These are phyloP conservation scores for Vicugna pacos DNA, from an alignment of 2,113 vertebrate species.

Conservation along the genomic window DNA sequence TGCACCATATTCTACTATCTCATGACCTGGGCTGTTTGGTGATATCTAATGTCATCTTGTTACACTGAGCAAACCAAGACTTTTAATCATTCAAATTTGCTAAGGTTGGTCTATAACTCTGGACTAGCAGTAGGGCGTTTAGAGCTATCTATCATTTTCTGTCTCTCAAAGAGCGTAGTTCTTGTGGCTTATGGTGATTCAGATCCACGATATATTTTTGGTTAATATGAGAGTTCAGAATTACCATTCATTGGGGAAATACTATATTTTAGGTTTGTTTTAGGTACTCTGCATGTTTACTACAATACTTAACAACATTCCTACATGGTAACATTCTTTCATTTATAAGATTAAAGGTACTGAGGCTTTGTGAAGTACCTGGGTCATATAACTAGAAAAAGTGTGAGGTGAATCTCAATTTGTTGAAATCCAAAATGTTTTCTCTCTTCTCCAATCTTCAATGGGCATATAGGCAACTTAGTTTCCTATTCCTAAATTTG, in stretches of 20 bases:
- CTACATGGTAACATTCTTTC: background rate
- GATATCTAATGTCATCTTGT: background rate
- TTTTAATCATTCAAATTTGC: background rate
- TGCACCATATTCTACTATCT: background rate
- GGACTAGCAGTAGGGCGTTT: background rate
- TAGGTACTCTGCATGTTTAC: background rate
- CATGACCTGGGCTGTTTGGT: background rate
- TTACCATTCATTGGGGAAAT: background rate
- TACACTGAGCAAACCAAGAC: background rate
- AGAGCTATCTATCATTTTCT: background rate
- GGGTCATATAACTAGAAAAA: background rate
- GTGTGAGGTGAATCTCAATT: background rate
- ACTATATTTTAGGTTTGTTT: background rate
- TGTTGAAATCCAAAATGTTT: background rate
- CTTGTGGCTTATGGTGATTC: background rate
- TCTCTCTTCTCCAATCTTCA: background rate
- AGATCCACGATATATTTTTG: background rate
- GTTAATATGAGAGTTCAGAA: background rate
- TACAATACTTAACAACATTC: background rate
- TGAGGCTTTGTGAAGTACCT: background rate
- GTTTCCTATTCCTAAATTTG: slow-evolving; percentile 32
- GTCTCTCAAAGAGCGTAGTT: background rate
- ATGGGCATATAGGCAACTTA: background rate
- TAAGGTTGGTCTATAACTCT: background rate
- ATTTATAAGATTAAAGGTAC: background rate